Evolutionary conservation across 2,797 vertebrate genomes (phyloP).

Genomic region (Sebastes goodei): DNA sequence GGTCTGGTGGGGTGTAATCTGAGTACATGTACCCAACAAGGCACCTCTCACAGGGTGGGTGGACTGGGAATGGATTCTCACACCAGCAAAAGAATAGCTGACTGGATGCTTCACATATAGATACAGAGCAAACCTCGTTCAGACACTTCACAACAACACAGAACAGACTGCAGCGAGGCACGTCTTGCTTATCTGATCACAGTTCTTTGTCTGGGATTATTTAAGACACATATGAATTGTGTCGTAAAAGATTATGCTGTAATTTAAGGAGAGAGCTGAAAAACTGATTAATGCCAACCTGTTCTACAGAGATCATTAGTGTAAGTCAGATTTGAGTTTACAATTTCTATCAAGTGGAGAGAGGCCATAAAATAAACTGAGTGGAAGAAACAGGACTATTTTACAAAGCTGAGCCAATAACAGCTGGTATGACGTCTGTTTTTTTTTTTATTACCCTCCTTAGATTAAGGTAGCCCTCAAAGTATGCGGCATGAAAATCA

Average conservation of each 20-base stretch:
- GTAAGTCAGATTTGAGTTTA: neutral
- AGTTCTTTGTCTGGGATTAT: neutral
- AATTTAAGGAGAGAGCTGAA: neutral
- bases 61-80: constrained; percentile 28
- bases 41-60: neutral
- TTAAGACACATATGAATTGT: neutral
- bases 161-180: neutral
- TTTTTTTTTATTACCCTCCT: neutral
- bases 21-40: neutral
- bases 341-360: neutral
- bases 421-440: neutral
- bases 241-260: neutral
- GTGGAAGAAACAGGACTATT: neutral
- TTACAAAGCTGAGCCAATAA: neutral
- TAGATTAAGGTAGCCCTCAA: neutral
- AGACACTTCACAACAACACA: neutral
- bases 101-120: constrained; percentile 24
- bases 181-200: neutral
- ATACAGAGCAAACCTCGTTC: neutral
- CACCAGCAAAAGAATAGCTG: constrained; percentile 39
- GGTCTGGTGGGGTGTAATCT: neutral
- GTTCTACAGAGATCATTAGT: neutral
- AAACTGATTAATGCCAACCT: neutral
- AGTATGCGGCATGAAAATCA: neutral
- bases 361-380: neutral